phyloP scores from a whole-genome alignment of 2,797 vertebrate genomes.

The Hyperoplus immaculatus region DNA sequence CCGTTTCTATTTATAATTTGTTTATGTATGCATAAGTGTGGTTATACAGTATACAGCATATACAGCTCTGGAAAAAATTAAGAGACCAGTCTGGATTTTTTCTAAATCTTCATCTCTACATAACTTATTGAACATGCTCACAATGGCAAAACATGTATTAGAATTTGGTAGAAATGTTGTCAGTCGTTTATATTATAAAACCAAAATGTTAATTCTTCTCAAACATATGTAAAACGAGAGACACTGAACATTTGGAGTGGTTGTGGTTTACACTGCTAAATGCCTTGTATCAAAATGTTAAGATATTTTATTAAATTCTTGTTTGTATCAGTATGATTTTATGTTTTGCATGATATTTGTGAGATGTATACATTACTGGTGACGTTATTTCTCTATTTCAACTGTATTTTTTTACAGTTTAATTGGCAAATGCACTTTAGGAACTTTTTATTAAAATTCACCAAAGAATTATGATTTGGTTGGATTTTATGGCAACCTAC shows the following conservation, averaged over 20 bases:
- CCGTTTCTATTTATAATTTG: not conserved
- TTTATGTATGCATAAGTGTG: not conserved
- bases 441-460: not conserved
- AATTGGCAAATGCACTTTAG: not conserved
- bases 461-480: not conserved
- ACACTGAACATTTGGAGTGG: no score
- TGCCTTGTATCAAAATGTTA: not conserved
- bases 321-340: not conserved
- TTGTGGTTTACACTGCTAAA: not conserved
- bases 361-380: not conserved
- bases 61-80: no score
- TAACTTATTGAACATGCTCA: no score
- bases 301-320: not conserved
- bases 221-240: no score
- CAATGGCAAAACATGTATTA: no score
- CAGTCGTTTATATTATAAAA: no score
- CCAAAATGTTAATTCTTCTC: no score
- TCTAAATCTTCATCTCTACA: no score
- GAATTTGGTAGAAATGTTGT: no score
- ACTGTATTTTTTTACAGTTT: not conserved
- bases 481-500: not conserved
- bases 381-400: not conserved
- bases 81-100: no score
- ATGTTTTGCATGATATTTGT: not conserved
- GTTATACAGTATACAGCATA: no score